Percentiles rank a stretch among this genome's conserved stretches.
phyloP scores from a whole-genome alignment of 2,113 vertebrate genomes.

The Anolis carolinensis region DNA sequence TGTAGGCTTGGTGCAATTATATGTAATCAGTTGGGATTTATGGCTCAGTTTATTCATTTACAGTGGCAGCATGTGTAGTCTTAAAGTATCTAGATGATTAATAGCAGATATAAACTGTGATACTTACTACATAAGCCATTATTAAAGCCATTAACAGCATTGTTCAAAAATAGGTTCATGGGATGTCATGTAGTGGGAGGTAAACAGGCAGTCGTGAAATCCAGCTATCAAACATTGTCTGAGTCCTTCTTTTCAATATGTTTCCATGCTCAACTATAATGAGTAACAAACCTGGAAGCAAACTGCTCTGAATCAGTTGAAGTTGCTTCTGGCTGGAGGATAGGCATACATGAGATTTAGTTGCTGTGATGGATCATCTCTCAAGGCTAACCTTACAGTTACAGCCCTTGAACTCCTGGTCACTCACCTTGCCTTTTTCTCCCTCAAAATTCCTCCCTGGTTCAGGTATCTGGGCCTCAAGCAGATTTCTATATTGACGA shows the following conservation, averaged over 20 bases:
- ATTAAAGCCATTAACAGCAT: slow-evolving; percentile 57
- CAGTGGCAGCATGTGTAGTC: slow-evolving; percentile 44
- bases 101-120: slow-evolving; percentile 53
- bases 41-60: slow-evolving; percentile 44
- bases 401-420: too few species aligned
- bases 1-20: slow-evolving; percentile 41
- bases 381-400: too few species aligned
- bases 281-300: neutral
- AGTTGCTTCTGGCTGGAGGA: neutral
- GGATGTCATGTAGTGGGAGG: slow-evolving; percentile 42
- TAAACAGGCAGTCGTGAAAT: slow-evolving; percentile 26
- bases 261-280: neutral
- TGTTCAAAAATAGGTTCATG: slow-evolving; percentile 42
- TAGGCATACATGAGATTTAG: neutral
- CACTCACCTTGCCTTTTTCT: too few species aligned
- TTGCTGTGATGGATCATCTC: neutral
- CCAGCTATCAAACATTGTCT: neutral
- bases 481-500: too few species aligned
- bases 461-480: too few species aligned
- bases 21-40: slow-evolving; percentile 47
- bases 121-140: slow-evolving; percentile 55
- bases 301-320: neutral
- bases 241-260: neutral
- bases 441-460: too few species aligned
- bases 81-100: slow-evolving; percentile 48